Base-by-base conservation (phyloP, 1,140 invertebrate species). In the Trichomalopsis sarcophagae region DNA sequence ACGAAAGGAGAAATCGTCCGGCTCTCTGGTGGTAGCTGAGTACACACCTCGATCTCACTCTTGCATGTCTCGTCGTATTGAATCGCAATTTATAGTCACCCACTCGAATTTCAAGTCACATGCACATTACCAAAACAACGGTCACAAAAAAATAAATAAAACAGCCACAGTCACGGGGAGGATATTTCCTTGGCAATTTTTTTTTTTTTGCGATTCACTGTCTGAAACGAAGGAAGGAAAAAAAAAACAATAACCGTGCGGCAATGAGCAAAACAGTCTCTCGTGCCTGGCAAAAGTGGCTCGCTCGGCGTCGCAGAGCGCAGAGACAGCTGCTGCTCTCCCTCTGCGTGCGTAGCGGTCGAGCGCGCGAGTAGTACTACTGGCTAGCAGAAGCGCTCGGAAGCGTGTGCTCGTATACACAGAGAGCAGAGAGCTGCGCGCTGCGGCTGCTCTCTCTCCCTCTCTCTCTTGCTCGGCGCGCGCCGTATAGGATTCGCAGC, bases 401-500 rank as follows among this genome's bases (percentile, higher is more conserved):
- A 66, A 36, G 71, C 44, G 81, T 23, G 44, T 17, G 62, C 73
- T 14, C 30, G 76, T 21, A 33, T 44, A 78, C 77, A 50, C 33
- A 6, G 33, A 36, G 78, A 74, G 81, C 69, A 33, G 84, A 75
- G 30, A 73, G 81, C 47, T 47, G 80, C 55, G 80, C 79, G 68
- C 82, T 71, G 79, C 82, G 40, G 82, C 85, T 62, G 55, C 55
- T 62, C 55, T 62, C 55, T 62, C 55, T 7, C 17, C n/a, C 27
- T 30, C 69, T 73, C 33, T 27, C 69, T 33, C 69, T 73, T 13
- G 11, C 69, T 73, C 30, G 30, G 66, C 62, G 82, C 55, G 36
- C 85, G 82, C 68, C 78, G 81, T 82, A 62, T 62, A 71, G 76
- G 81, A 81, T 82, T 82, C 86, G 82, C 79, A 27, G 86, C 40